phyloP scores from a whole-genome alignment of 1,140 invertebrate genomes.

The Asobara japonica region DNA sequence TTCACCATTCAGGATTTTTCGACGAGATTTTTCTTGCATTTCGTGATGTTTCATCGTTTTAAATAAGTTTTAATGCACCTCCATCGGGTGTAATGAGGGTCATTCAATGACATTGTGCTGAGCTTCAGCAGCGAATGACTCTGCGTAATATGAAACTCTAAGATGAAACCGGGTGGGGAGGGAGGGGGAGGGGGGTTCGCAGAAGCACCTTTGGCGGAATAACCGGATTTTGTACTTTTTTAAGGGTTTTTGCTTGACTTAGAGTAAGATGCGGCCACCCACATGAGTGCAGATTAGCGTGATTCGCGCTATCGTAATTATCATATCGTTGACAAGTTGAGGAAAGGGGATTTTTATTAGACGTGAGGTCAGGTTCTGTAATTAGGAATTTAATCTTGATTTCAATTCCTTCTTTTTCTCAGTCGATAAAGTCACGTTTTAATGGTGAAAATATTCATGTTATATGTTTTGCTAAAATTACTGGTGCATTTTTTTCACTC shows the following conservation, averaged over 20 bases:
- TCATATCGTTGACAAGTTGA: slow-evolving; percentile 2
- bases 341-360: background rate
- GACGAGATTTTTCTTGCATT: background rate
- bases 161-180: background rate
- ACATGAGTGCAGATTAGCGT: slow-evolving; percentile 3
- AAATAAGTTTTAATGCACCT: background rate
- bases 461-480: background rate
- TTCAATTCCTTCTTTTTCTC: background rate
- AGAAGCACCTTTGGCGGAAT: slow-evolving; percentile 14
- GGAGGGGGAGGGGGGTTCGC: background rate
- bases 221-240: slow-evolving; percentile 20
- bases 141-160: background rate
- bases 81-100: background rate
- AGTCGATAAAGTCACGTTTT: background rate
- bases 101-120: background rate
- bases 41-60: slow-evolving; percentile 4
- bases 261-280: background rate
- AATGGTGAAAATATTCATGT: background rate
- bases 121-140: background rate
- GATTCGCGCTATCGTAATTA: slow-evolving; percentile 8
- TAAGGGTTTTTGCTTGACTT: background rate
- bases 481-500: background rate
- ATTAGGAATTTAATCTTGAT: slow-evolving; percentile 2
- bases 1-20: background rate
- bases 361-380: background rate